Evolutionary conservation across 2,888 invertebrate genomes (phyloP).

Genomic region (Theodoxus fluviatilis): DNA sequence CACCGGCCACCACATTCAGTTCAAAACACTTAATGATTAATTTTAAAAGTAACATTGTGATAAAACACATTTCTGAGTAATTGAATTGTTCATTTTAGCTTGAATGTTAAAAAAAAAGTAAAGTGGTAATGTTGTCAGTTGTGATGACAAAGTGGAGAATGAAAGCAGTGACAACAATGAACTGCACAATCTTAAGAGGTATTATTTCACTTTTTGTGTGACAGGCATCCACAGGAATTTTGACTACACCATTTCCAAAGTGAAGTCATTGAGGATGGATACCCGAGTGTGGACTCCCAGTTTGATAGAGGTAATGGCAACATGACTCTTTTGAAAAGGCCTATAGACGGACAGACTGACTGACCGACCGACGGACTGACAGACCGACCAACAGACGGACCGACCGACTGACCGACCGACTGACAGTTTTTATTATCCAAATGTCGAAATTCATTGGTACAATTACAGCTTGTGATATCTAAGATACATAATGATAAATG

Average conservation of each 20-base stretch:
- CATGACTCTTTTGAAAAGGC: background rate
- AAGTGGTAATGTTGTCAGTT: background rate
- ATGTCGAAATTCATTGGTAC: no score
- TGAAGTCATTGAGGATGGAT: conserved; percentile 77
- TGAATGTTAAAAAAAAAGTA: background rate
- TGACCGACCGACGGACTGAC: no score
- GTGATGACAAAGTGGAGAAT: background rate
- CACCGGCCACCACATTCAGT: no score
- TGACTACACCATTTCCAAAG: conserved; percentile 89
- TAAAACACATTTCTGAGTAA: no score
- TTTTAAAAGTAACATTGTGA: no score
- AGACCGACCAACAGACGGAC: no score
- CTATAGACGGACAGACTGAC: background rate
- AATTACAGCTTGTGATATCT: no score
- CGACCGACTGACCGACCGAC: no score
- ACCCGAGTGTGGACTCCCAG: conserved; percentile 61
- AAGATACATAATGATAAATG: no score
- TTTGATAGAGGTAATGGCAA: conserved; percentile 50
- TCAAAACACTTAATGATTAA: no score
- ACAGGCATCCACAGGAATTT: conserved; percentile 85
- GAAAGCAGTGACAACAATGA: background rate
- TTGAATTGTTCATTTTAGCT: background rate
- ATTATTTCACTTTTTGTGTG: no score
- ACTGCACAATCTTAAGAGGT: conserved; percentile 1
- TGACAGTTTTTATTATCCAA: no score